Conservation (phyloP, 2,797 vertebrate species). For the Antennarius maculatus region DNA sequence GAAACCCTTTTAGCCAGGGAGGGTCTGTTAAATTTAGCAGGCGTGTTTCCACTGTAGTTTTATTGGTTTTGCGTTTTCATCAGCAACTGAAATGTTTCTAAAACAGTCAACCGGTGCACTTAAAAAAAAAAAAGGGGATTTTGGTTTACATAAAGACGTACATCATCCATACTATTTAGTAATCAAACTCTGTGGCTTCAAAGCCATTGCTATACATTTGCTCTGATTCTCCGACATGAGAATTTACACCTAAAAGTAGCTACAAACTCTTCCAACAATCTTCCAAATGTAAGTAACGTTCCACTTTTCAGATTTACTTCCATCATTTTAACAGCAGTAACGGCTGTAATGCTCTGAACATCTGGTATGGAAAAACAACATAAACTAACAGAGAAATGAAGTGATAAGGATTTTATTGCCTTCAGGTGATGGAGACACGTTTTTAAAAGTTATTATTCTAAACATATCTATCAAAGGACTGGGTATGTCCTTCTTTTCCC, state of each 20-base stretch:
- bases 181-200: not conserved
- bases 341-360: conserved; percentile 1
- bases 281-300: conserved; percentile 11
- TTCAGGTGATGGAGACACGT: not conserved
- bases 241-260: conserved; percentile 1
- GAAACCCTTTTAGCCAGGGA: conserved; percentile 30
- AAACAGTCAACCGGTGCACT: not conserved
- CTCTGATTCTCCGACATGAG: not conserved
- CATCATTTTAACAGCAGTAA: conserved; percentile 19
- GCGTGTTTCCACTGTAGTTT: conserved; percentile 38
- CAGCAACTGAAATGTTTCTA: not conserved
- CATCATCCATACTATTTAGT: not conserved
- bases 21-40: conserved; percentile 54
- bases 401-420: conserved; percentile 12
- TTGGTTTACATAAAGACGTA: not conserved
- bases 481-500: not conserved
- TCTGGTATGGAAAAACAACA: conserved; percentile 18
- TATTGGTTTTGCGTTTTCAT: conserved; percentile 8
- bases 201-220: not conserved
- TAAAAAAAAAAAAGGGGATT: not conserved
- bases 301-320: not conserved
- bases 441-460: not conserved
- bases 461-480: not conserved
- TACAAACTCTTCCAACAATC: too few relatives aligned
- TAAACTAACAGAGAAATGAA: conserved; percentile 12